Percentiles rank a stretch among this genome's conserved stretches.
phyloP scores from a whole-genome alignment of 92 coral and sea anemone species.

The Blastomussa wellsi region DNA sequence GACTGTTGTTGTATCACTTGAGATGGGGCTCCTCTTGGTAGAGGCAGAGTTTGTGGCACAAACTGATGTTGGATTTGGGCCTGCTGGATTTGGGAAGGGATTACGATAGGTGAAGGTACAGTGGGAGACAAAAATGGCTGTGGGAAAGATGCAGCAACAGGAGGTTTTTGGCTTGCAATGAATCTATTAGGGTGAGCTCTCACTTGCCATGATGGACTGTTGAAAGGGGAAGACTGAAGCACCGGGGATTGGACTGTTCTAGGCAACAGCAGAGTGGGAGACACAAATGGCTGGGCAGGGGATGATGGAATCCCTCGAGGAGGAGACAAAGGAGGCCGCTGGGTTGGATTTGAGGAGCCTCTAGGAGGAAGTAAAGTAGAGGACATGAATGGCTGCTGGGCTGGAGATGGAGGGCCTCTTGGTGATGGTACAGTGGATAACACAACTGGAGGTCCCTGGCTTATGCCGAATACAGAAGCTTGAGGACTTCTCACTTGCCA shows the following conservation, averaged over 20 bases:
- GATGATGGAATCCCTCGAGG: constrained; percentile 2
- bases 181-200: neutral
- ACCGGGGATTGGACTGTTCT: neutral
- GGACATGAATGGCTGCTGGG: neutral
- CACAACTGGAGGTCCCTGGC: neutral
- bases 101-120: neutral
- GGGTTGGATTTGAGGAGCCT: neutral
- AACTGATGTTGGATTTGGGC: neutral
- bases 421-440: neutral
- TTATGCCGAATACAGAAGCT: neutral
- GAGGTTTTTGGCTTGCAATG: neutral
- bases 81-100: neutral
- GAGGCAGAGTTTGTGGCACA: neutral
- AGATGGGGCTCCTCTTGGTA: neutral
- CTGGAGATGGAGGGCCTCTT: neutral
- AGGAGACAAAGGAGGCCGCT: neutral
- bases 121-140: neutral
- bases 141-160: neutral
- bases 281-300: neutral
- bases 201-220: neutral
- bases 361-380: neutral
- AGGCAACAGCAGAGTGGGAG: neutral
- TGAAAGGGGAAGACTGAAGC: constrained; percentile 1
- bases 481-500: constrained; percentile 2
- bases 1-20: neutral